Evolutionary conservation across 30 jellyfish, hydroid and myxozoan species (phyloP), one percentile per base, ranked within the genome.

Genomic region (Euphysa ruthae): DNA sequence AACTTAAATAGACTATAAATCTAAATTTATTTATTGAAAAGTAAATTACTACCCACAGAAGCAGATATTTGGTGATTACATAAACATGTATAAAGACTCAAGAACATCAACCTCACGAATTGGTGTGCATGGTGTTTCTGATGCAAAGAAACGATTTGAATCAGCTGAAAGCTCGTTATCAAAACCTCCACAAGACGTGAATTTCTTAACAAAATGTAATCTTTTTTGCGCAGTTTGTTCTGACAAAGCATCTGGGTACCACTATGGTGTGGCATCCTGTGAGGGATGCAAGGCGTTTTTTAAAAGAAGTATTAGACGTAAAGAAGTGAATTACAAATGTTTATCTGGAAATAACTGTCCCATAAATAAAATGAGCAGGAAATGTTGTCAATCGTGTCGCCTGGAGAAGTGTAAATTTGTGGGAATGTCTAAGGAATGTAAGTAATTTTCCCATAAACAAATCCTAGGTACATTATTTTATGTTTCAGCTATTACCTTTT

Each of bases 201-300:
- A n/a, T n/a, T n/a, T n/a, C n/a, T n/a, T n/a, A n/a, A n/a, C n/a
- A n/a, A n/a, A n/a, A n/a, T n/a, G n/a, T n/a, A n/a, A n/a, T n/a
- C n/a, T n/a, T n/a, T n/a, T n/a, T n/a, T n/a, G n/a, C n/a, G n/a
- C n/a, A n/a, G 95, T 85, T 15, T 85, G 95, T 43, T 82, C 93
- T 32, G 95, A 85, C 84, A 69, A 77, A 14, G 95, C 95, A 35
- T 85, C 95, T 32, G 95, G 95, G n/a, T 85, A 85, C 34, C 95
- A 85, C 58, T 85, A 85, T 54, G 95, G 95, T 19, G 95, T 85
- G 20, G 93, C 95, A 22, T 91, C 95, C 22, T 85, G 95, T 65
- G 95, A 85, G 35, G 95, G 95, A 50, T 85, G 95, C 68, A 85
- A 85, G 55, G 95, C 95, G 38, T 85, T 85, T 69, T 85, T 85